Evolutionary conservation across 2,888 invertebrate genomes (phyloP).

Genomic region (Rotaria socialis): DNA sequence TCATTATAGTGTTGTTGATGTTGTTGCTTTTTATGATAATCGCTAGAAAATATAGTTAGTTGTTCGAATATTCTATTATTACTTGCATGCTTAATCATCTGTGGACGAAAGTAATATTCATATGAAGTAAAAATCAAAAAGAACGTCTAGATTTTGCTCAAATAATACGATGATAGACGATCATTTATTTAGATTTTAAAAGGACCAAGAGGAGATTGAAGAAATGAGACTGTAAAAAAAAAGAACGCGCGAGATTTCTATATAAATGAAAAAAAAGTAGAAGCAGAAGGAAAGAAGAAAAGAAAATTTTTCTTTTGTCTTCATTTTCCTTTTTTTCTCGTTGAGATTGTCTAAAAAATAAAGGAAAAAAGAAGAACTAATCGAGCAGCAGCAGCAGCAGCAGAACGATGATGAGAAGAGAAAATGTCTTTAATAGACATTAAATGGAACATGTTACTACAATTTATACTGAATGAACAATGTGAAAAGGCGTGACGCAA

Average conservation of each 20-base stretch:
- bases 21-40: conserved; percentile 6
- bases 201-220: not conserved
- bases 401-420: not conserved
- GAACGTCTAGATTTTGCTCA: not conserved
- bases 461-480: not conserved
- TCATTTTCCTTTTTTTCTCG: not conserved
- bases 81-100: not conserved
- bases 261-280: not conserved
- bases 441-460: not conserved
- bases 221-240: not conserved
- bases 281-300: not conserved
- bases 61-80: not conserved
- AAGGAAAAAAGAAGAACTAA: not conserved
- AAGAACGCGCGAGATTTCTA: not conserved
- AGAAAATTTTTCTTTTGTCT: not conserved
- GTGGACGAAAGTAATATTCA: not conserved
- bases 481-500: not conserved
- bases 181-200: not conserved
- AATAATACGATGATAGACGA: not conserved
- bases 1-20: not conserved
- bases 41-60: not conserved
- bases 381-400: not conserved
- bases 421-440: not conserved
- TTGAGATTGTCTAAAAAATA: not conserved
- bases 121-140: not conserved